Conservation (phyloP, 2,888 invertebrate species). For the Eristalis pertinax region DNA sequence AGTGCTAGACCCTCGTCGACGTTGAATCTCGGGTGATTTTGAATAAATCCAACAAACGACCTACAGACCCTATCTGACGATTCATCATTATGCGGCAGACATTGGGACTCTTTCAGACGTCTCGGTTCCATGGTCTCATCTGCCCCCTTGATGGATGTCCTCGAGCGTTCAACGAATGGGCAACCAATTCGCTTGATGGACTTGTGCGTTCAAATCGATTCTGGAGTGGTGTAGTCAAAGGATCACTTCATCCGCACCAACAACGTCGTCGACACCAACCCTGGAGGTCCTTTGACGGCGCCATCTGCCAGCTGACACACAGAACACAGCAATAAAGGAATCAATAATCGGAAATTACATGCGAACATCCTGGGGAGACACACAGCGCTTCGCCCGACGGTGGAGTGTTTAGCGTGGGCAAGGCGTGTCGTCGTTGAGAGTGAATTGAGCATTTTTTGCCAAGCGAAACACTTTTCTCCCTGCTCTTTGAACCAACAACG, state of each 20-base stretch:
- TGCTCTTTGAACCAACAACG: background rate
- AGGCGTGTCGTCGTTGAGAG: background rate
- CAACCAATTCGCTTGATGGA: conserved; percentile 39
- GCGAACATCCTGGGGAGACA: conserved; percentile 3
- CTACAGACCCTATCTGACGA: background rate
- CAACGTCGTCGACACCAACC: background rate
- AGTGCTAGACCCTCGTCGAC: conserved; percentile 12
- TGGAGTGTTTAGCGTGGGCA: background rate
- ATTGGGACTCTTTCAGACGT: background rate
- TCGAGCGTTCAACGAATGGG: conserved; percentile 2
- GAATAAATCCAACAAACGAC: background rate
- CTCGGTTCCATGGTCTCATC: background rate
- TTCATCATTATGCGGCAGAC: background rate
- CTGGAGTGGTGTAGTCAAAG: conserved; percentile 13
- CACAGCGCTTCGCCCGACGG: background rate
- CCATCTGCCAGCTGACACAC: conserved; percentile 4
- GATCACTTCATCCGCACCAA: conserved; percentile 17
- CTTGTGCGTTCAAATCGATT: conserved; percentile 37
- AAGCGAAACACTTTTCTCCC: background rate
- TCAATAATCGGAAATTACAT: conserved; percentile 28
- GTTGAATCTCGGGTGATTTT: background rate
- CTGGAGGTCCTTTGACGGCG: conserved; percentile 18
- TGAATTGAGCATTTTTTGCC: conserved; percentile 4
- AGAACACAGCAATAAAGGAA: conserved; percentile 29
- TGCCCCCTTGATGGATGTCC: background rate